Conservation (phyloP, 2,888 invertebrate species). For the Apamea anceps region DNA sequence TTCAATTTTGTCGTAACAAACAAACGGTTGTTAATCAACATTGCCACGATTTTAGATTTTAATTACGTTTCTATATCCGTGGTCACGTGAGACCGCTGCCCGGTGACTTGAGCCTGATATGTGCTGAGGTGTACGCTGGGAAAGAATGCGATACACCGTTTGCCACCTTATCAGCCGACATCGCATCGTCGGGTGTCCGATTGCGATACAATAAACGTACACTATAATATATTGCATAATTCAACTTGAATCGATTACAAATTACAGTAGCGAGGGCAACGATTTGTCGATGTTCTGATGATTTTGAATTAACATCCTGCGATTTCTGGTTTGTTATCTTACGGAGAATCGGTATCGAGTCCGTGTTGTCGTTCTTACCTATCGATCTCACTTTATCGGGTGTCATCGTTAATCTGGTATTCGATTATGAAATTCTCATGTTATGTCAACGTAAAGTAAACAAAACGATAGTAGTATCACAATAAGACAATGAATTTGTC, state of each 20-base stretch:
- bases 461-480: slow-evolving; percentile 33
- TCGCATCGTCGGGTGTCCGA: slow-evolving; percentile 59
- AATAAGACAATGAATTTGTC: slow-evolving; percentile 24
- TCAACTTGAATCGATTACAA: slow-evolving; percentile 42
- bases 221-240: slow-evolving; percentile 57
- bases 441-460: slow-evolving; percentile 41
- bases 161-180: slow-evolving; percentile 65
- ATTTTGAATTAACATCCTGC: slow-evolving; percentile 21
- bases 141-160: slow-evolving; percentile 76
- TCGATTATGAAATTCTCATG: slow-evolving; percentile 28
- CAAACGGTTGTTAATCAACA: slow-evolving; percentile 72
- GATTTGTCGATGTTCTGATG: slow-evolving; percentile 14
- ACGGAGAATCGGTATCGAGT: slow-evolving; percentile 20
- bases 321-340: slow-evolving; percentile 35
- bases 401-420: slow-evolving; percentile 35
- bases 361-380: slow-evolving; percentile 39
- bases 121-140: slow-evolving; percentile 65
- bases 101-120: slow-evolving; percentile 55
- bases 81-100: slow-evolving; percentile 62
- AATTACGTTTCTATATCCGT: slow-evolving; percentile 62
- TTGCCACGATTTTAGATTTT: slow-evolving; percentile 69
- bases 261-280: slow-evolving; percentile 10
- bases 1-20: slow-evolving; percentile 70
- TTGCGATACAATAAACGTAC: slow-evolving; percentile 61
- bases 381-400: slow-evolving; percentile 27